Base-by-base conservation (phyloP, 2,888 invertebrate genomes). In the Oxycera nigricornis region DNA sequence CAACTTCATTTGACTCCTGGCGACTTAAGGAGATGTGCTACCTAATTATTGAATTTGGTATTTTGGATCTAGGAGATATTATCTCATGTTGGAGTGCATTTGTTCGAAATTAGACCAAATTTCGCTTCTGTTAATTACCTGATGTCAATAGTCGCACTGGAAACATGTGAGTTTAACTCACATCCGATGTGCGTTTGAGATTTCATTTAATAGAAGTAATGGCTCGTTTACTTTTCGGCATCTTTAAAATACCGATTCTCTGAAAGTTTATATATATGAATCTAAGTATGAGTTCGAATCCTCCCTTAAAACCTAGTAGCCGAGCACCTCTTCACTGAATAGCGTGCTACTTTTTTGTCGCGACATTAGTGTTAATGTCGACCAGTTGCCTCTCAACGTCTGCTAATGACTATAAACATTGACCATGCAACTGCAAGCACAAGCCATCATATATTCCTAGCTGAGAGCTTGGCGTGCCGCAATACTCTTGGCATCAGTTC, bases 321-420 rank as follows among this genome's bases (percentile, higher is more conserved):
- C 70, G 70, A 52, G 55, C 70, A 55, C 70, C 70, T 35, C 70
- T 70, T 31, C 22, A 31, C 55, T 35, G n/a, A 24, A 52, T 26
- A 70, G 70, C 50, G 70, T 70, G 70, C 55, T 70, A 52, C 55
- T 55, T 68, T 70, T 55, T 70, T 70, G 70, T 70, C 70, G 70
- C 70, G 70, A 70, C 70, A 70, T 52, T 11, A 52, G 30, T 70
- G 31, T 52, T 22, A 55, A 31, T 31, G 55, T 68, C 68, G 50
- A 55, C 20, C 55, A 52, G 52, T 26, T 4, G n/a, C 30, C 22
- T 30, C 22, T 31, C 9, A 52, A 55, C 11, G 55, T 31, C 17
- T 30, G 55, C 70, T 70, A 70, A 70, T 70, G 70, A 70, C 55
- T n/a, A 52, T 70, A 70, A 70, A 70, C 70, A 70, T 55, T 55